A percentile compares a stretch with the other conserved stretches of the same genome.
Evolutionary conservation across 2,797 vertebrate species (phyloP).

Genomic region (Cacajao melanocephalus): DNA sequence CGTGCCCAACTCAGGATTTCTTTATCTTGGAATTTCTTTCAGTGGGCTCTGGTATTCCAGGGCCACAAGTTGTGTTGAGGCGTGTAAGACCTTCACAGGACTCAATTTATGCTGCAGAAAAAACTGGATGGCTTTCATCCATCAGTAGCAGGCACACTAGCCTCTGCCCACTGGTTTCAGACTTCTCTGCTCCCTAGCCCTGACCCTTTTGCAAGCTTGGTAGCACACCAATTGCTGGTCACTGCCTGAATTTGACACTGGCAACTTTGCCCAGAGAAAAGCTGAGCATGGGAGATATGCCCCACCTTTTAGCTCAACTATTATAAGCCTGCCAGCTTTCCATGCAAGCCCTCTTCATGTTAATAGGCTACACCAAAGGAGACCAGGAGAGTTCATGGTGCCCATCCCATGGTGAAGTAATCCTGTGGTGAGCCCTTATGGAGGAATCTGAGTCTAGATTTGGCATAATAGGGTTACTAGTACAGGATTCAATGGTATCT

Average conservation of each 20-base stretch:
- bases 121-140: not conserved
- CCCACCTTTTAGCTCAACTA: not conserved
- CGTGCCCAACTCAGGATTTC: not conserved
- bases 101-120: not conserved
- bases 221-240: not conserved
- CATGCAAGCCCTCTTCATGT: not conserved
- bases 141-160: not conserved
- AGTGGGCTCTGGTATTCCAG: not conserved
- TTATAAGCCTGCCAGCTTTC: not conserved
- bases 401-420: not conserved
- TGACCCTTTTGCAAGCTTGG: not conserved
- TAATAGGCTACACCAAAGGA: not conserved
- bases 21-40: slow-evolving; percentile 51
- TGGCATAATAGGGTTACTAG: slow-evolving; percentile 14
- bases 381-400: not conserved
- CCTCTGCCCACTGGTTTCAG: not conserved
- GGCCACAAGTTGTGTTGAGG: not conserved
- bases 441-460: not conserved
- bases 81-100: not conserved
- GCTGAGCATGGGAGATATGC: not conserved
- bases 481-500: not conserved
- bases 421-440: not conserved
- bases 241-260: not conserved
- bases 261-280: not conserved
- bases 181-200: not conserved